Evolutionary conservation across 2,797 vertebrate genomes (phyloP), one percentile per base, ranked within the genome.

Genomic region (Lerista edwardsae): DNA sequence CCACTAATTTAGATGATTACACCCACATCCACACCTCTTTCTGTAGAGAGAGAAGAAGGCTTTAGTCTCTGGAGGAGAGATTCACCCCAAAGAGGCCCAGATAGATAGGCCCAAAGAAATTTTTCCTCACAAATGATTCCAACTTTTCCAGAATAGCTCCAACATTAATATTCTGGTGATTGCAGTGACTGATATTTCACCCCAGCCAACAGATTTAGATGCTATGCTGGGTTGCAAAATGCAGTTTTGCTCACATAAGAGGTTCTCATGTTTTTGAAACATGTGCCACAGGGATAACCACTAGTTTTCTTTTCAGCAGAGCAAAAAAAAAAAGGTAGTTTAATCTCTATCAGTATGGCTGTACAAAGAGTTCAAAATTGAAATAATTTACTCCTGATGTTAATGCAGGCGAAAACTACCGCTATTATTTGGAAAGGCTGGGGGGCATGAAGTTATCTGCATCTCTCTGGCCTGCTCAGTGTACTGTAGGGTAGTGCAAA

Each of bases 391-490:
- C 23, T 34, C 21, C 36, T 71, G 65, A 31, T 23, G 27, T 59
- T 36, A 34, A 41, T 61, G 29, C 9, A 61, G 39, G 65, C 29
- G 23, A 15, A 78, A 59, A 68, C 44, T 39, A 57, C 62, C 23
- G 21, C 44, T 57, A 47, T 44, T 44, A n/a, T 21, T 57, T 39
- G 44, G 27, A 57, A 39, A 77, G 36, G 34, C 34, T 61, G 36
- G 59, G 36, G 59, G 77, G 75, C 82, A 34, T 64, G 39, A 44
- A 57, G 74, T 25, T 89, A 41, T 75, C 75, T 41, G 82, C 64
- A 89, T 85, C 81, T 75, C 79, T 73, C 69, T 91, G 89, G 80
- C 65, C 59, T 82, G 51, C 64, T 6, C 76, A 73, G 75, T 75
- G 79, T 25, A 82, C 61, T 81, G 75, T 74, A 75, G n/a, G 29